Evolutionary conservation across 92 coral and sea anemone genomes (phyloP), one percentile per base, ranked within the genome.

Genomic region (Porites cylindrica): DNA sequence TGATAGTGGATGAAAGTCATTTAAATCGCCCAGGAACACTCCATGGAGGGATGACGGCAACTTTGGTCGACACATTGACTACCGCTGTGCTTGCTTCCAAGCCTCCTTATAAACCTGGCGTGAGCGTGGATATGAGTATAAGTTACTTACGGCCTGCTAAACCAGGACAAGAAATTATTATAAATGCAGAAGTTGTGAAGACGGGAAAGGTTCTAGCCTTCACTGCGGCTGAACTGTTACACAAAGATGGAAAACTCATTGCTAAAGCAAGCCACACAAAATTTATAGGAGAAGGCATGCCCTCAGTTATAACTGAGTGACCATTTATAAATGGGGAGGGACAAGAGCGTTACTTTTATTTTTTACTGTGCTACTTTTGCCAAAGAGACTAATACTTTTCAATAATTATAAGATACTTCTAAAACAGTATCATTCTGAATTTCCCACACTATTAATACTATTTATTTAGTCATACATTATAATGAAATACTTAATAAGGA

Each of bases 1-100:
- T 97, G 92, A 89, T 75, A 50, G 88, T 97, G 10, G 94, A 79
- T 17, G 92, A 95, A 78, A 94, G 96, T 70, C 96, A 97, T 77
- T 80, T 81, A 16, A 97, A 95, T 73, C 24, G 85, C 21, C 51
- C 2, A 24, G 99, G 97, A 2, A 88, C 93, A 11, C 80, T 97
- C 8, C 99, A 97, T 87, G 99, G 99, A 7, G 98, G 99, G 1
- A 79, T 97, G 67, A 95, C 97, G 50, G 99, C 99, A 21, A 92
- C 95, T 8, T 52, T 95, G 16, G 86, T 97, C 51, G 99, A 97
- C 74, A 79, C 53, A 2, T 50, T 93, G 43, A 97, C 99, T 7
- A 93, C 98, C 1, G 1, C 86, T 75, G 94, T 91, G 11, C 29
- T 93, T 8, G 2, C 90, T 12, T 85, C 94, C 32, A 75, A 62